These are phyloP conservation scores for Mya arenaria DNA, from an alignment of 1,140 invertebrate genomes.

Conservation along the genomic window DNA sequence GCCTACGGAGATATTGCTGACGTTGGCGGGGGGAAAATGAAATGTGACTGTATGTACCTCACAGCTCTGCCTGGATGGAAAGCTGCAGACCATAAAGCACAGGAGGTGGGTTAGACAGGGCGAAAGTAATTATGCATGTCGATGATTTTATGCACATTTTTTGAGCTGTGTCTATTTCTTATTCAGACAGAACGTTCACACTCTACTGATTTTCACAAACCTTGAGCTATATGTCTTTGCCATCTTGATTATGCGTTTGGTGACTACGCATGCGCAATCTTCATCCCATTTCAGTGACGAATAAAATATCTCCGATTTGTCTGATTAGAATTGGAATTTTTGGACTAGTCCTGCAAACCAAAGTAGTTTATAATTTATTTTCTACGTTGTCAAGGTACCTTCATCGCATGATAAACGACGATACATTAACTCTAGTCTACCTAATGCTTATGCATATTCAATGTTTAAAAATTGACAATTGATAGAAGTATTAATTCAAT, in stretches of 20 bases:
- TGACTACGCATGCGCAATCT: no score
- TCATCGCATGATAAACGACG: background rate
- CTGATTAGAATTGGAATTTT: no score
- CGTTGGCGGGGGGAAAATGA: constrained; percentile 1
- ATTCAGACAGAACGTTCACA: background rate
- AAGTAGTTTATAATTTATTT: background rate
- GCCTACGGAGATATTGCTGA: constrained; percentile 40
- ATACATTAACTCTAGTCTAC: background rate
- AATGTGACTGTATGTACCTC: constrained; percentile 30
- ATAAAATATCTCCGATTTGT: no score
- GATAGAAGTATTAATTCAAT: background rate
- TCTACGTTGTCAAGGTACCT: background rate
- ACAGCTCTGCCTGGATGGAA: constrained; percentile 38
- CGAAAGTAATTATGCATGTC: background rate
- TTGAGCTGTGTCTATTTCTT: no score
- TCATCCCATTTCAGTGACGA: no score
- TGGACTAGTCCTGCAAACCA: background rate
- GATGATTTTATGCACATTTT: background rate
- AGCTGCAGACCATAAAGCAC: background rate
- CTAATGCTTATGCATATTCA: background rate
- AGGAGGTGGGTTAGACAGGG: background rate
- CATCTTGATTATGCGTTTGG: background rate
- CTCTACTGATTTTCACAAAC: background rate
- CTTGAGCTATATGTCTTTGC: background rate
- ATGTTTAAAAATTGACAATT: background rate